Conservation (phyloP, 1,140 invertebrate genomes). For the Ostrea edulis region DNA sequence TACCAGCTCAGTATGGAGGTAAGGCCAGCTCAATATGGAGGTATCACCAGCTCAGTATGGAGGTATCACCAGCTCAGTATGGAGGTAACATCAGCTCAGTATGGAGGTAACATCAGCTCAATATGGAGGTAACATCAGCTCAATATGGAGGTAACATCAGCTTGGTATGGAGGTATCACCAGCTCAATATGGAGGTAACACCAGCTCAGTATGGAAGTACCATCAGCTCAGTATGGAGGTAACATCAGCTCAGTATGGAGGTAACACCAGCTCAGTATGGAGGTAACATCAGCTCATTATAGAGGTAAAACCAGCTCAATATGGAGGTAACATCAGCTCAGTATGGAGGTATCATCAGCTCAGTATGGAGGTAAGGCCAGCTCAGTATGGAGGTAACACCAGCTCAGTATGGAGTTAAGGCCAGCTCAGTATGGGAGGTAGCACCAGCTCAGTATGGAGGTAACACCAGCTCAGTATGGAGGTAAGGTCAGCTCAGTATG, state of each 20-base stretch:
- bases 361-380: neutral
- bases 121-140: neutral
- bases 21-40: neutral
- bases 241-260: neutral
- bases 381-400: neutral
- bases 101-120: neutral
- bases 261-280: neutral
- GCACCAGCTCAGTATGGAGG: neutral
- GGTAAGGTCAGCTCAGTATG: neutral
- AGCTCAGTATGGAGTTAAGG: neutral
- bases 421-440: neutral
- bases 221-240: neutral
- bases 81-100: neutral
- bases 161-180: neutral
- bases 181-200: neutral
- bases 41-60: neutral
- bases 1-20: conserved; percentile 89
- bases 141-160: neutral
- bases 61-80: neutral
- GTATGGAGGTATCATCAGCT: neutral
- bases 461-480: neutral
- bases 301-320: neutral
- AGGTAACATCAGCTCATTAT: neutral
- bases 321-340: neutral
- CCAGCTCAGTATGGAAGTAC: neutral